phyloP scores from a whole-genome alignment of 2,888 invertebrate species.

The Caenorhabditis virilis region DNA sequence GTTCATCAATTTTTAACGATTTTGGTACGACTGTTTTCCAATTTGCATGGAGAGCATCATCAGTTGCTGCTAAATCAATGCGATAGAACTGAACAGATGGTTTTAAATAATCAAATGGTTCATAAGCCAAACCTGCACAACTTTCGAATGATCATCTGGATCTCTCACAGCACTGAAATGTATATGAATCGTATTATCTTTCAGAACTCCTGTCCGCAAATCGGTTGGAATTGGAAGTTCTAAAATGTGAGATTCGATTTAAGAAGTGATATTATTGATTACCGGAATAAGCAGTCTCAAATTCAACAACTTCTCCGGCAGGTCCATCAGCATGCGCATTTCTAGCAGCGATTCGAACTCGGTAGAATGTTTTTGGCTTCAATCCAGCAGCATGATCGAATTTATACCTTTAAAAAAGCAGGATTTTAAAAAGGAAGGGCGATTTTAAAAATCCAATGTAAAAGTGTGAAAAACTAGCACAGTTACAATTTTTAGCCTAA shows the following conservation, averaged over 20 bases:
- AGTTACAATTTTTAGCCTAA: too few species aligned
- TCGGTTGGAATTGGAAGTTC: conserved; percentile 55
- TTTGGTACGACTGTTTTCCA: conserved; percentile 34
- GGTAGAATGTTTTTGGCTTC: conserved; percentile 52
- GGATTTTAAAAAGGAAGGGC: neutral
- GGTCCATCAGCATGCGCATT: conserved; percentile 47
- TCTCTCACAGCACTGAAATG: conserved; percentile 45
- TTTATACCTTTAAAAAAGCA: conserved; percentile 19
- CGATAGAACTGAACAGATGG: conserved; percentile 36
- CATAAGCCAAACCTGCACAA: conserved; percentile 27
- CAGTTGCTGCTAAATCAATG: conserved; percentile 39
- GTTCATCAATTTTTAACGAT: conserved; percentile 23
- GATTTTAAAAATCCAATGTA: too few species aligned
- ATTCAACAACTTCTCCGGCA: conserved; percentile 42
- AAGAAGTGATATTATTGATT: neutral
- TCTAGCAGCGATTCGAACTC: conserved; percentile 42
- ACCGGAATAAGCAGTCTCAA: conserved; percentile 38
- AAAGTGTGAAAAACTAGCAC: too few species aligned
- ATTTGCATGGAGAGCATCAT: conserved; percentile 37
- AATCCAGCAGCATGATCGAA: conserved; percentile 43
- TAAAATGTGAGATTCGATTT: conserved; percentile 4
- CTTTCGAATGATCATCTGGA: conserved; percentile 50
- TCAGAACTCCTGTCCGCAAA: conserved; percentile 34
- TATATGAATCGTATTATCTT: conserved; percentile 47
- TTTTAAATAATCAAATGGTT: neutral